Base-by-base conservation (phyloP, 2,888 invertebrate species). In the Anticlea derivata region DNA sequence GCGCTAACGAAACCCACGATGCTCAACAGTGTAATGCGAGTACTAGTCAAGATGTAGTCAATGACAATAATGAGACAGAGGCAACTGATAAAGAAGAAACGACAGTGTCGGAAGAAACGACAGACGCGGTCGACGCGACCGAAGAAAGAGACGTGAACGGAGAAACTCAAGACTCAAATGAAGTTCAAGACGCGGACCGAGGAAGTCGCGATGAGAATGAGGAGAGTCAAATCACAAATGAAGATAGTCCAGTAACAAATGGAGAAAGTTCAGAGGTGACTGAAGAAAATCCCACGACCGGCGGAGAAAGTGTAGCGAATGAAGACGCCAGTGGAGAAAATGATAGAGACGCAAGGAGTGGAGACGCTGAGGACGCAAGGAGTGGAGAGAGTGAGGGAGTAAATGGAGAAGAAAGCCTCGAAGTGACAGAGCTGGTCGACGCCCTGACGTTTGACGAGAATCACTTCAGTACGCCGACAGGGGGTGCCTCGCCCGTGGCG, bases 401-500 rank as follows among this genome's bases (percentile, higher is more conserved):
- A 20, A 35, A 13, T 26, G 52, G 24, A 45, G 45, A 24, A 13
- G 23, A 38, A 41, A 45, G 27, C 7, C 57, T 46, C 8, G 62
- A 55, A 37, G 51, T 50, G 12, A 58, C 59, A 31, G 70, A 70
- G 33, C 50, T 55, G 23, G 31, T 56, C 6, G 78, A 72, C 24
- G 69, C 70, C 1, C 58, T 88, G 64, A 88, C 85, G 12, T 88
- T 90, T 58, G 89, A 91, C 64, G 90, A 91, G 75, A 91, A 90
- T 65, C 90, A 91, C 70, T 91, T 91, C 70, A 91, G 89, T 64
- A 90, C 91, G 46, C 91, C 91, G 31, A 78, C 76, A 7, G 85
- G 77, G n/a, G 83, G 80, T 31, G 73, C 63, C 1, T 75, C 80
- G 20, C 86, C 85, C 20, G 70, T 63, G 57, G 60, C 68, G 59